Base-by-base conservation (phyloP, 1,140 invertebrate species). In the Ctenoplectra terminalis region DNA sequence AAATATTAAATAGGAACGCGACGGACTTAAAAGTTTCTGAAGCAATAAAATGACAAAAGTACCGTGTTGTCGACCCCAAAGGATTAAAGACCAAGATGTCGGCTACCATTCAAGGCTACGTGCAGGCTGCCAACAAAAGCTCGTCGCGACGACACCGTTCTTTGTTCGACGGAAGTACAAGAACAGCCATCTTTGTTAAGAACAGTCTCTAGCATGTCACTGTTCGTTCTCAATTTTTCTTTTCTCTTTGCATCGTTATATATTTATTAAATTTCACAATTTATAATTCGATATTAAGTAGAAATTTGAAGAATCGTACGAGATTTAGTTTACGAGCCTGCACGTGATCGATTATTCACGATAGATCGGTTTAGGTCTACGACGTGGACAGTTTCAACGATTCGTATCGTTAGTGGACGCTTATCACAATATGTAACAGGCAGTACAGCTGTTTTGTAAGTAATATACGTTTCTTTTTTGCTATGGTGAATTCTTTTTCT, bases 81-180 rank as follows among this genome's bases (percentile, higher is more conserved):
- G 23, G 43, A 23, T 6, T 50, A 20, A 34, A 74, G 11, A 17
- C 5, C 2, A 40, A 31, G 23, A 34, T 71, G 15, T 26, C 4
- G 26, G 34, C 17, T 37, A 37, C 2, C 23, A 43, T 60, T 50
- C 50, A 29, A 29, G n/a, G 11, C 17, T 13, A 60, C 26, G 31
- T 37, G 15, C 58, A 75, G 31, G 1, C 31, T 46, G 58, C 5
- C 31, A 52, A 75, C 46, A 52, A 52, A 75, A 75, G 73, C 43
- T 52, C 23, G 48, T 3, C 6, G 26, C 60, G 26, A 52, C 15
- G 31, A 7, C 31, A 7, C 5, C 20, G 6, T 5, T 7, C 2
- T 61, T 63, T 23, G 29, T 58, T 15, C 0, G 40, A n/a, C 23
- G 20, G 54, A 48, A n/a, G 1, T 61, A 20, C 13, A 48, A 40